Base-by-base conservation (phyloP, 2,113 vertebrate genomes). In the Alethe diademata region DNA sequence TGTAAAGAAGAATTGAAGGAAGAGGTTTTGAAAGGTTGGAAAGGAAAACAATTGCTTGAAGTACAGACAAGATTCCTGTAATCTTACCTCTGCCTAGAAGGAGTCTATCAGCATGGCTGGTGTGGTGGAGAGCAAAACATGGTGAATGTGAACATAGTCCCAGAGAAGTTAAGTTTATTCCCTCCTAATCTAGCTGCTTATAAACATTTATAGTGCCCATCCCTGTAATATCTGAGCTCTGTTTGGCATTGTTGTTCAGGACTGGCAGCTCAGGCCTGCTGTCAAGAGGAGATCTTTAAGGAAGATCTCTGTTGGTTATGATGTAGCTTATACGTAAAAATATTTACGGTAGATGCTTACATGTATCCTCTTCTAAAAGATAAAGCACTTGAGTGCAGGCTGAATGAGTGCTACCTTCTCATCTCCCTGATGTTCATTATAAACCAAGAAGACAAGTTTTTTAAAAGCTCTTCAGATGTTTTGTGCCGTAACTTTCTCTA, bases 391-490 rank as follows among this genome's bases (percentile, higher is more conserved):
- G 67, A 57, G 51, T 29, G 51, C 53, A 65, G 48, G 42, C 62
- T 22, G 71, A 78, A 50, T 36, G 69, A 40, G 50, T 96, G 75
- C 88, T 57, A 57, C 80, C 89, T 94, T 94, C 85, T 93, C 71
- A 54, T 84, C 54, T 72, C 80, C 58, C 25, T 97, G 93, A 88
- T 79, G 75, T 95, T 96, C 96, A 95, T 94, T 93, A 95, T 75
- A 81, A 94, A 95, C 3, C 0, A 13, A 94, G 96, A 95, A 88
- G 73, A 57, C 61, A 89, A 54, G 91, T 40, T 94, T 95, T 90
- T 83, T 57, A 86, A 93, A 57, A 91, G 91, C 92, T 83, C 25
- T 93, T 96, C 88, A 95, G 95, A 81, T 95, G 80, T 95, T 97
- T 90, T 78, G 82, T 96, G 76, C 89, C 54, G 67, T 92, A 91